Conservation (phyloP, 2,113 vertebrate genomes). For the Zootoca vivipara region DNA sequence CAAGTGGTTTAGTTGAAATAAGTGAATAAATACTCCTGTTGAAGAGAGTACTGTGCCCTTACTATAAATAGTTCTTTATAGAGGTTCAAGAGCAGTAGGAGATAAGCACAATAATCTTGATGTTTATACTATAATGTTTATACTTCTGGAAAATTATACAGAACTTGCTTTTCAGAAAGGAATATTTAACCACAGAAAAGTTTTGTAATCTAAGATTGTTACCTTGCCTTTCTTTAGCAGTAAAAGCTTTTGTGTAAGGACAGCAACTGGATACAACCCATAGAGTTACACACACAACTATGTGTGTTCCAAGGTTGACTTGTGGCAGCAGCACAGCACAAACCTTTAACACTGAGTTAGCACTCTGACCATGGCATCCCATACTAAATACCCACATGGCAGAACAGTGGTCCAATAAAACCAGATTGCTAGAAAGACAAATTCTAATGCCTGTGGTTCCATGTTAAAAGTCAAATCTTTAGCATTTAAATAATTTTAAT, state of each 20-base stretch:
- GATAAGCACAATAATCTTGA: background rate
- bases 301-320: background rate
- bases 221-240: background rate
- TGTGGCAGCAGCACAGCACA: background rate
- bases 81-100: background rate
- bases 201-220: background rate
- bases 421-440: background rate
- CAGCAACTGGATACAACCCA: background rate
- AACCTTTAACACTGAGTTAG: background rate
- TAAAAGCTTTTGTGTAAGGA: background rate
- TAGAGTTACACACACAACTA: background rate
- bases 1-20: background rate
- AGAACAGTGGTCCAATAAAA: background rate
- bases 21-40: background rate
- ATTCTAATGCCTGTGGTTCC: background rate
- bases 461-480: background rate
- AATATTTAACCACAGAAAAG: background rate
- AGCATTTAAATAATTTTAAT: background rate
- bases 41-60: no score
- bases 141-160: background rate
- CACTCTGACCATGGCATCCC: background rate
- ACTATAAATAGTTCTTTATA: background rate
- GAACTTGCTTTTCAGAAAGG: background rate
- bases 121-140: background rate
- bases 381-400: background rate